Conservation (phyloP, 2,888 invertebrate genomes). For the Buathra laborator region DNA sequence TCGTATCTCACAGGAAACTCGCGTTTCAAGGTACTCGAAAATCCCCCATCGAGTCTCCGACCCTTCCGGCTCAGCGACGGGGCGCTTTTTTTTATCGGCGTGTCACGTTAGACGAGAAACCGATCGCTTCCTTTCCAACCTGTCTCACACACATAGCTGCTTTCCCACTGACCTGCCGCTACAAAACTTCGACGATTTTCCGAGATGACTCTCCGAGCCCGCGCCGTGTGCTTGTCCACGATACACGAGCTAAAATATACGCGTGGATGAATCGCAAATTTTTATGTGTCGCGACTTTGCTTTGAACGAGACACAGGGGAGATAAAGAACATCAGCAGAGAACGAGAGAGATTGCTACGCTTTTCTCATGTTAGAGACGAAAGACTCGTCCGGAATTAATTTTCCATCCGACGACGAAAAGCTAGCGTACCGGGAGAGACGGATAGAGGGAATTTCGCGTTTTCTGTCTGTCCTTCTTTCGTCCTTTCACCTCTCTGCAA, state of each 20-base stretch:
- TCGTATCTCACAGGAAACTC: constrained; percentile 23
- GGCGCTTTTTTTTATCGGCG: background rate
- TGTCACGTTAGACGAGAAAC: background rate
- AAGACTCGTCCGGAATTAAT: constrained; percentile 55
- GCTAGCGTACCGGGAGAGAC: background rate
- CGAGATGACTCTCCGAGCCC: background rate
- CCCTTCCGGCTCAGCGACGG: background rate
- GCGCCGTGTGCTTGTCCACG: background rate
- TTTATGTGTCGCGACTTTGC: constrained; percentile 6
- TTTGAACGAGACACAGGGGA: constrained; percentile 19
- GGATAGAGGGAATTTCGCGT: constrained; percentile 25
- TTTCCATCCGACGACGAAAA: constrained; percentile 51
- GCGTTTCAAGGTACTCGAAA: constrained; percentile 23
- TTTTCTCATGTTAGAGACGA: background rate
- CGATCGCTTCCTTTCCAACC: constrained; percentile 7
- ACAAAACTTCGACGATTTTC: background rate
- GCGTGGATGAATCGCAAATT: constrained; percentile 47
- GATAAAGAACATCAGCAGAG: background rate
- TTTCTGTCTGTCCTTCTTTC: constrained; percentile 30
- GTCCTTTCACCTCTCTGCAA: constrained; percentile 43
- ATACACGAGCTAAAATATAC: background rate
- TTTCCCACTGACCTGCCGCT: background rate
- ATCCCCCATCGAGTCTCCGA: constrained; percentile 1
- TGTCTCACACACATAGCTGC: background rate
- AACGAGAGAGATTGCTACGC: constrained; percentile 25